Evolutionary conservation across 2,888 invertebrate species (phyloP), one percentile per base, ranked within the genome.

Genomic region (Lymantria monacha): DNA sequence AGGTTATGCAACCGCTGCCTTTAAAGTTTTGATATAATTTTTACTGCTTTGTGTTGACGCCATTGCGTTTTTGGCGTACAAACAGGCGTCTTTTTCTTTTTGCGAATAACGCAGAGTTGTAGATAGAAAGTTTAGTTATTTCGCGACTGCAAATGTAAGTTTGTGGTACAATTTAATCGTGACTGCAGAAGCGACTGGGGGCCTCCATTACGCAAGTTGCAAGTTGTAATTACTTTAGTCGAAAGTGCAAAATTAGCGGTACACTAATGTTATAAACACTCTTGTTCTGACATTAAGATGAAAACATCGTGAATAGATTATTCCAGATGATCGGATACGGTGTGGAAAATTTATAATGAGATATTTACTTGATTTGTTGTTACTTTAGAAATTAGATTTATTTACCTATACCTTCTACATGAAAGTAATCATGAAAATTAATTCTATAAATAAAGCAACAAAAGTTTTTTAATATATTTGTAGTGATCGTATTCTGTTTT

Each of bases 1-100:
- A 90, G 90, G 90, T 90, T 90, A 81, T 67, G 85, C 82, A 90
- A 90, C 81, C 79, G 58, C 81, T 76, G 76, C 77, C 79, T 87
- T 83, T 83, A 79, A 79, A 84, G 85, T 86, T 89, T 90, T 90
- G 88, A 89, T 90, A 90, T 89, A 84, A 90, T 90, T 90, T 89
- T 89, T 85, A 81, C 76, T 79, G 81, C 81, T 84, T 85, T 84
- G 81, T 83, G 72, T 76, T 69, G 54, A 48, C 48, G 65, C 75
- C 65, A 54, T 9, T 50, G 59, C 57, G 51, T 2, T 46, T 38
- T 62, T 62, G 60, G 48, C 66, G n/a, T 49, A 51, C 44, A 30
- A 41, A 41, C 45, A 60, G 44, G 7, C 15, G 53, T 54, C 59
- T 64, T 36, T 49, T 54, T 52, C 59, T 61, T 75, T 64, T 53